Evolutionary conservation across 2,888 invertebrate genomes (phyloP).

Genomic region (Caradrina kadenii): DNA sequence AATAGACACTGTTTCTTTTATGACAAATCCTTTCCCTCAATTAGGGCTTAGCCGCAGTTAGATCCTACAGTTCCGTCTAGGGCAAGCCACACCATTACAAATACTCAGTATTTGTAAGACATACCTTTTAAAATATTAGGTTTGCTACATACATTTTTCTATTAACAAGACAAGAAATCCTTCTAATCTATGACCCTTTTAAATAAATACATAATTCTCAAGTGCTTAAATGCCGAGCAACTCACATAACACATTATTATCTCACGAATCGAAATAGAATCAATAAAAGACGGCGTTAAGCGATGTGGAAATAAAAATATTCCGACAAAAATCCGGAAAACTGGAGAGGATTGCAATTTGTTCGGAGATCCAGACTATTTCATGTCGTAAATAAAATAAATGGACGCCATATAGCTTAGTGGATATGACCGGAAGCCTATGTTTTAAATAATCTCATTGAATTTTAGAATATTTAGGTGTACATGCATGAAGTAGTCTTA

Average conservation of each 20-base stretch:
- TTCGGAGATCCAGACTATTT: conserved; percentile 17
- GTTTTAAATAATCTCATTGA: conserved; percentile 10
- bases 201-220: conserved; percentile 4
- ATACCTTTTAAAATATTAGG: neutral
- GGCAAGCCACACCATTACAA: too few species aligned
- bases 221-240: neutral
- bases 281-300: conserved; percentile 28
- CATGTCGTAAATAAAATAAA: conserved; percentile 32
- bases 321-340: conserved; percentile 43
- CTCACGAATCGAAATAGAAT: conserved; percentile 42
- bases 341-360: conserved; percentile 30
- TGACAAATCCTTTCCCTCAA: too few species aligned
- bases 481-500: neutral
- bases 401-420: conserved; percentile 9
- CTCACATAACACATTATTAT: conserved; percentile 5
- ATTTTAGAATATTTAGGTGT: neutral
- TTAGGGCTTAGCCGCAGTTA: too few species aligned
- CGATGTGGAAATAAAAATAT: conserved; percentile 22
- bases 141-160: neutral
- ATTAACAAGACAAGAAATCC: conserved; percentile 7
- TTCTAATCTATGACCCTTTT: neutral
- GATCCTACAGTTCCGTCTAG: too few species aligned
- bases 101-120: neutral
- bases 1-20: too few species aligned
- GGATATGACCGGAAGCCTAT: conserved; percentile 7